A percentile compares a stretch with the other conserved stretches of the same genome.
Evolutionary conservation across 2,113 vertebrate genomes (phyloP).

Genomic region (Callorhinus ursinus): DNA sequence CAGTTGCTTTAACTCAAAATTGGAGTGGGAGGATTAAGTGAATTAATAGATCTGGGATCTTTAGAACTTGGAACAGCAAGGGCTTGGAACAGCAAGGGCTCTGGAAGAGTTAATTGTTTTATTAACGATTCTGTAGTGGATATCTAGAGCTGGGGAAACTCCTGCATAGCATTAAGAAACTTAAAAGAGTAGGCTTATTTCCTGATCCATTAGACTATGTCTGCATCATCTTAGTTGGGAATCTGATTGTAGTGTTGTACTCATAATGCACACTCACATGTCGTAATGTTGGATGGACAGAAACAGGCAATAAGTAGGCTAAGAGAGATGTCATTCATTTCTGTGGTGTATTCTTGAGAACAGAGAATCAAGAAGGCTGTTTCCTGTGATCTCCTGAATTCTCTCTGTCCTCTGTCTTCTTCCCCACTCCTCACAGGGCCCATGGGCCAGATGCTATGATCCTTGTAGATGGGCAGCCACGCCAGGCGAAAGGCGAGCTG

Average conservation of each 20-base stretch:
- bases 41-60: neutral
- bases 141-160: neutral
- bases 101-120: neutral
- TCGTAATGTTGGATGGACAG: neutral
- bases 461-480: conserved; percentile 96
- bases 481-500: conserved; percentile 95
- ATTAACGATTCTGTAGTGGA: neutral
- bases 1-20: conserved; percentile 12
- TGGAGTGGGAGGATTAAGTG: neutral
- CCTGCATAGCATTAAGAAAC: neutral
- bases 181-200: neutral
- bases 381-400: neutral
- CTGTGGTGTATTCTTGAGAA: neutral
- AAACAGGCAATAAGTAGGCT: neutral
- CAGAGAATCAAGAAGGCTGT: neutral
- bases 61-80: neutral
- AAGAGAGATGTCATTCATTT: neutral
- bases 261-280: neutral
- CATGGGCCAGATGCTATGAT: conserved; percentile 98
- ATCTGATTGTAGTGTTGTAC: neutral
- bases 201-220: neutral
- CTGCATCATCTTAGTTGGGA: neutral
- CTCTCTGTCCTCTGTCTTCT: neutral
- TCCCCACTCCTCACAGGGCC: conserved; percentile 86
- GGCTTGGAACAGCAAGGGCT: neutral